Conservation (phyloP, 2,797 vertebrate species). For the Etheostoma perlongum region DNA sequence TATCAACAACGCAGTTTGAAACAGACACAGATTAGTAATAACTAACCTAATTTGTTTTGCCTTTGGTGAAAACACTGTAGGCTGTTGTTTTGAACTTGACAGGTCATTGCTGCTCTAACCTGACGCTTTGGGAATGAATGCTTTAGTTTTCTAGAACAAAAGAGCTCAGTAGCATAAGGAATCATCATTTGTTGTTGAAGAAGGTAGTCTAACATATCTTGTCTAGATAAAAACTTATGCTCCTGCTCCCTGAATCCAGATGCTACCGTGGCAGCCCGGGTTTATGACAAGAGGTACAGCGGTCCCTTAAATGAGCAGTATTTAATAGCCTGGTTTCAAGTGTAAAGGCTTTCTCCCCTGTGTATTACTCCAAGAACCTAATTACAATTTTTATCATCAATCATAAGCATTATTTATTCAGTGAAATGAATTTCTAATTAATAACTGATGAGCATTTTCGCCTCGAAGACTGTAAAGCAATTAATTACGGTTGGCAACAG, state of each 20-base stretch:
- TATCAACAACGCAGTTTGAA: constrained; percentile 92
- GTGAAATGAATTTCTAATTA: constrained; percentile 99
- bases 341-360: constrained; percentile 88
- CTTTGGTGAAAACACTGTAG: constrained; percentile 90
- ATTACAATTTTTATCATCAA: constrained; percentile 99
- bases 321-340: constrained; percentile 89
- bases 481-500: constrained; percentile 96
- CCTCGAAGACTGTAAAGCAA: constrained; percentile 95
- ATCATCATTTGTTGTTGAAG: constrained; percentile 73
- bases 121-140: constrained; percentile 48
- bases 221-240: constrained; percentile 90
- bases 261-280: constrained; percentile 56
- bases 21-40: constrained; percentile 94
- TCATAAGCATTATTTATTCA: constrained; percentile 99
- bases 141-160: constrained; percentile 54
- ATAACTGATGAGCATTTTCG: constrained; percentile 99
- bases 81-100: constrained; percentile 45
- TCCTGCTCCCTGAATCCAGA: constrained; percentile 69
- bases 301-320: constrained; percentile 87
- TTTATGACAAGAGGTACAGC: constrained; percentile 75
- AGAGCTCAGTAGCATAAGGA: constrained; percentile 45
- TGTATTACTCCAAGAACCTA: constrained; percentile 93
- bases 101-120: constrained; percentile 43
- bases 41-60: constrained; percentile 89
- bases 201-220: constrained; percentile 93